phyloP scores from a whole-genome alignment of 2,888 invertebrate species.

The Nysson spinosus region DNA sequence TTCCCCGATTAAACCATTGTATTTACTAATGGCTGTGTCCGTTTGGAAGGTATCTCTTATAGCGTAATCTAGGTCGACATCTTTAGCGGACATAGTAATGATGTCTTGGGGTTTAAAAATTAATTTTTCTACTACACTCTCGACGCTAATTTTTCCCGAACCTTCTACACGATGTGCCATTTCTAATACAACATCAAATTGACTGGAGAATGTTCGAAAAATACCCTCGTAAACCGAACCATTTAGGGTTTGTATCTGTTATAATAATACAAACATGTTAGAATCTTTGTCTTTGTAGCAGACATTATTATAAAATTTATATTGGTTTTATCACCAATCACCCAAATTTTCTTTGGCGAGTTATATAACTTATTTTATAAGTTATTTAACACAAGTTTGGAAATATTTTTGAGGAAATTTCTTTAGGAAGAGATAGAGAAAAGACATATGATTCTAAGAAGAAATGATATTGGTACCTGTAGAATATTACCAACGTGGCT shows the following conservation, averaged over 20 bases:
- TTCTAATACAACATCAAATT: constrained; percentile 93
- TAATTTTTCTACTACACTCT: constrained; percentile 86
- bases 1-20: constrained; percentile 87
- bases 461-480: constrained; percentile 77
- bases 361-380: not conserved
- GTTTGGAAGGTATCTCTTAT: constrained; percentile 93
- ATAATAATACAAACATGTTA: constrained; percentile 36
- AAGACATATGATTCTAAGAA: too few relatives aligned
- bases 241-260: constrained; percentile 87
- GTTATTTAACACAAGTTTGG: not conserved
- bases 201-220: constrained; percentile 92
- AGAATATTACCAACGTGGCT: constrained; percentile 91
- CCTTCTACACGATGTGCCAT: constrained; percentile 90
- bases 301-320: too few relatives aligned
- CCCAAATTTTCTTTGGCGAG: too few relatives aligned
- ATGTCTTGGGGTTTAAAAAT: constrained; percentile 92
- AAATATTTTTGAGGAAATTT: too few relatives aligned
- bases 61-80: constrained; percentile 93
- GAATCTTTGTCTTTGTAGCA: too few relatives aligned
- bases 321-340: too few relatives aligned
- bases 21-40: constrained; percentile 92
- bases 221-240: constrained; percentile 93
- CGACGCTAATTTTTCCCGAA: constrained; percentile 82
- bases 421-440: too few relatives aligned
- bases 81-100: constrained; percentile 88